Conservation (phyloP, 2,113 vertebrate species). For the Sardina pilchardus region DNA sequence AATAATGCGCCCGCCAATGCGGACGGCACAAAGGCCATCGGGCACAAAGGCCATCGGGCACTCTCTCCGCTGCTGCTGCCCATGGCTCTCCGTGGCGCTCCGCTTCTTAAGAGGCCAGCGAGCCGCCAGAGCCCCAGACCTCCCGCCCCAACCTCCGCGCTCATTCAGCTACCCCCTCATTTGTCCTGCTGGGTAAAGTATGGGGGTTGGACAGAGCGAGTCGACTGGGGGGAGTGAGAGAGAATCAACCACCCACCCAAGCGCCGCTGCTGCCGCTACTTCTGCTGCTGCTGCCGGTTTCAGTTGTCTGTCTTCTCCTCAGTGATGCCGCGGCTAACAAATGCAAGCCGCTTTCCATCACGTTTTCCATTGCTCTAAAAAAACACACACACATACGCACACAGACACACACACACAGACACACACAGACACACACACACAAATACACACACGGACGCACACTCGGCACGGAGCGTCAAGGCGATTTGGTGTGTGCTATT, state of each 20-base stretch:
- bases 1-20: slow-evolving; percentile 57
- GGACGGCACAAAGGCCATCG: slow-evolving; percentile 51
- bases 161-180: background rate
- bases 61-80: background rate
- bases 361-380: background rate
- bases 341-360: background rate
- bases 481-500: background rate
- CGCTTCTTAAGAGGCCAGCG: slow-evolving; percentile 63
- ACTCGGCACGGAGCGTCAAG: background rate
- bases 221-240: background rate
- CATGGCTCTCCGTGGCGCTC: slow-evolving; percentile 27
- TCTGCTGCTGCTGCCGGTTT: background rate
- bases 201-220: background rate
- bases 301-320: background rate
- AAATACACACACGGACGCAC: background rate
- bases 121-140: slow-evolving; percentile 60
- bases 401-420: background rate
- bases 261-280: no score
- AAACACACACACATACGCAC: background rate
- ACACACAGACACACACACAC: background rate
- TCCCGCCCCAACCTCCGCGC: slow-evolving; percentile 44
- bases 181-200: background rate
- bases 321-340: no score
- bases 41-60: slow-evolving; percentile 51
- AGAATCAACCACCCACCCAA: background rate